Base-by-base conservation (phyloP, 2,888 invertebrate genomes). In the Syrphus vitripennis region DNA sequence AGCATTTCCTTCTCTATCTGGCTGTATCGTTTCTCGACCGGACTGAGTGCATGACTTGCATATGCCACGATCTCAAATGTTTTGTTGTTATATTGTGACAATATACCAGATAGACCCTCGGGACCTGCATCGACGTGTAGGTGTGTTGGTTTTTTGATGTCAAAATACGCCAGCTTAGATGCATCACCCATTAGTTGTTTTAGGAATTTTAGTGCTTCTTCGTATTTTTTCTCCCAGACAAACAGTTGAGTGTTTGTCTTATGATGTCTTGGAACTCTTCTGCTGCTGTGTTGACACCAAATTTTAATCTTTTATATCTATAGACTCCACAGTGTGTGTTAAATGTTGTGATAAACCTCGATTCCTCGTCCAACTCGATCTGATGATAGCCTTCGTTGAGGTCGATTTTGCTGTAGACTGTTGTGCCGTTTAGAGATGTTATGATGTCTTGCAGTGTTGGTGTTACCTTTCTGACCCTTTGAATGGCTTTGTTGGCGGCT, bases 1-100 rank as follows among this genome's bases (percentile, higher is more conserved):
- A 91, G 83, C 9, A 90, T 90, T 84, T 89, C 87, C 53, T 84
- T 82, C 53, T 89, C 88, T 31, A 82, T 83, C 53, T 88, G 88
- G 29, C 78, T 89, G 78, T 87, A 89, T 88, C 19, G 79, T 76
- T n/a, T 24, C n/a, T 40, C 40, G 40, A 40, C 40, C n/a, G 40
- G n/a, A 40, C n/a, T 40, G 6, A 40, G 40, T 40, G n/a, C 40
- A 40, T 40, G 40, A 4, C 40, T 40, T 40, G 40, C 40, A 40
- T 40, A 40, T n/a, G 40, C n/a, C 40, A 40, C 40, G 40, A 40
- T 40, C 40, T 40, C n/a, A 40, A n/a, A 40, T 4, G n/a, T 40
- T n/a, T 40, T 40, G n/a, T 40, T 40, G n/a, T 40, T 14, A n/a
- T 40, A n/a, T 40, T 40, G 40, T n/a, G 40, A 40, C 40, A 40